A percentile compares a stretch with the other conserved stretches of the same genome.
These are phyloP conservation scores for Epizoanthus ramosus DNA, from an alignment of 92 coral and sea anemone species.

Conservation along the genomic window DNA sequence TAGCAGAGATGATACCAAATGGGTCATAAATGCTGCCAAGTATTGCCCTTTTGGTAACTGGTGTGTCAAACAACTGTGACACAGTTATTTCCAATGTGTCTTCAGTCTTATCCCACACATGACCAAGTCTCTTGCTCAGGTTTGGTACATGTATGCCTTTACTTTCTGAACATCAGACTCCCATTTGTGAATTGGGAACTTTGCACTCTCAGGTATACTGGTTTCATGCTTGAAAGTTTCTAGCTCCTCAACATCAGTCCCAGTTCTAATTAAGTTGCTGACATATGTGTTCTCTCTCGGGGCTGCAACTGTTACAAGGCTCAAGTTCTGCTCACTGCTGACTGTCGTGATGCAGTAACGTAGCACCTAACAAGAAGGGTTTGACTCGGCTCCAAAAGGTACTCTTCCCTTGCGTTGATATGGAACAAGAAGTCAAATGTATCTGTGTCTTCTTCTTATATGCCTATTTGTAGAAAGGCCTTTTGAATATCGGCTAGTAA, in stretches of 20 bases:
- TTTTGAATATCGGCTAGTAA: slow-evolving; percentile 46
- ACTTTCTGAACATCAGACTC: too few relatives aligned
- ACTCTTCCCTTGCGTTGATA: slow-evolving; percentile 38
- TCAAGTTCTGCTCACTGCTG: slow-evolving; percentile 37
- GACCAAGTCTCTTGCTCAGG: slow-evolving; percentile 55
- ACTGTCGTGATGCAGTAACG: slow-evolving; percentile 30
- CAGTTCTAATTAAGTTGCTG: slow-evolving; percentile 62
- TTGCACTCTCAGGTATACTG: slow-evolving; percentile 37
- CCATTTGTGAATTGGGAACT: slow-evolving; percentile 48
- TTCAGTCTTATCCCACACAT: slow-evolving; percentile 53
- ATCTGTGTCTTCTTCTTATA: slow-evolving; percentile 44
- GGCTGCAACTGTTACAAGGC: slow-evolving; percentile 47
- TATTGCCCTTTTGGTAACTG: slow-evolving; percentile 10
- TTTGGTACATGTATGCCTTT: slow-evolving; percentile 41
- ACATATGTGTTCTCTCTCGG: slow-evolving; percentile 62
- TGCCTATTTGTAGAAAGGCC: slow-evolving; percentile 54
- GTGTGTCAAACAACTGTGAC: slow-evolving; percentile 13
- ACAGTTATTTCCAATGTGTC: slow-evolving; percentile 39
- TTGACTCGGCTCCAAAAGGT: slow-evolving; percentile 50
- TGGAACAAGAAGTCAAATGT: slow-evolving; percentile 52
- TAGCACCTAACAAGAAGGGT: slow-evolving; percentile 45
- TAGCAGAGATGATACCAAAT: slow-evolving; percentile 43
- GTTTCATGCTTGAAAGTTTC: slow-evolving; percentile 54
- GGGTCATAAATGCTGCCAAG: slow-evolving; percentile 48
- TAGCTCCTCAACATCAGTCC: slow-evolving; percentile 43